Conservation (phyloP, 1,140 invertebrate species). For the Tyrophagus putrescentiae region DNA sequence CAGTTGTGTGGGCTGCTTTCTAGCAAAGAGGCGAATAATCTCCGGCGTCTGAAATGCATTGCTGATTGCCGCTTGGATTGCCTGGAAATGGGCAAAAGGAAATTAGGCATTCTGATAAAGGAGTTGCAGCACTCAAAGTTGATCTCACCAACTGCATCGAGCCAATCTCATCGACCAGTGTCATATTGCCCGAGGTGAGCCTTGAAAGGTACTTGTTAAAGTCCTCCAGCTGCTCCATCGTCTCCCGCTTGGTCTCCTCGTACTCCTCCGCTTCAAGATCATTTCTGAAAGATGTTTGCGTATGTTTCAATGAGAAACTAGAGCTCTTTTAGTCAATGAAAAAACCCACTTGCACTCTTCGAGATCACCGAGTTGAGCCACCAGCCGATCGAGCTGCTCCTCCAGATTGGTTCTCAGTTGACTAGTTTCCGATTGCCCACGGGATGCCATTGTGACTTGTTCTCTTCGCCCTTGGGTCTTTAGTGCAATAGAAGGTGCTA, state of each 20-base stretch:
- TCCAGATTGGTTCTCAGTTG: slow-evolving; percentile 52
- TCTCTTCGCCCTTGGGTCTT: no score
- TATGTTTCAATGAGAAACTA: slow-evolving; percentile 25
- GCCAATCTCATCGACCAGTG: slow-evolving; percentile 49
- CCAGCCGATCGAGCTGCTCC: slow-evolving; percentile 52
- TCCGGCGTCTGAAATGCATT: slow-evolving; percentile 61
- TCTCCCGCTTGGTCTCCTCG: slow-evolving; percentile 53
- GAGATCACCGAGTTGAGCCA: slow-evolving; percentile 54
- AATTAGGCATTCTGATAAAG: not conserved
- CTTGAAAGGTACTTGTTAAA: slow-evolving; percentile 51
- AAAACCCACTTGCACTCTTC: slow-evolving; percentile 51
- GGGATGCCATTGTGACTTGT: slow-evolving; percentile 28
- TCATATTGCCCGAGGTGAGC: slow-evolving; percentile 51
- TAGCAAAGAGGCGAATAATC: slow-evolving; percentile 58
- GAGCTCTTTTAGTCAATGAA: slow-evolving; percentile 18
- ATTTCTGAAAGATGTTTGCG: slow-evolving; percentile 37
- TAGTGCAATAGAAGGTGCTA: no score
- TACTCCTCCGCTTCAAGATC: slow-evolving; percentile 51
- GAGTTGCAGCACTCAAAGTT: slow-evolving; percentile 23
- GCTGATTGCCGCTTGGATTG: slow-evolving; percentile 57
- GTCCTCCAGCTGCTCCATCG: slow-evolving; percentile 56
- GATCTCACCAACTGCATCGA: slow-evolving; percentile 45
- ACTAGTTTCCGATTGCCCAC: slow-evolving; percentile 40
- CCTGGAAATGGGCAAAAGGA: slow-evolving; percentile 36
- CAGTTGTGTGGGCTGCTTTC: slow-evolving; percentile 52